Evolutionary conservation across 2,797 vertebrate genomes (phyloP).

Genomic region (Prionace glauca): DNA sequence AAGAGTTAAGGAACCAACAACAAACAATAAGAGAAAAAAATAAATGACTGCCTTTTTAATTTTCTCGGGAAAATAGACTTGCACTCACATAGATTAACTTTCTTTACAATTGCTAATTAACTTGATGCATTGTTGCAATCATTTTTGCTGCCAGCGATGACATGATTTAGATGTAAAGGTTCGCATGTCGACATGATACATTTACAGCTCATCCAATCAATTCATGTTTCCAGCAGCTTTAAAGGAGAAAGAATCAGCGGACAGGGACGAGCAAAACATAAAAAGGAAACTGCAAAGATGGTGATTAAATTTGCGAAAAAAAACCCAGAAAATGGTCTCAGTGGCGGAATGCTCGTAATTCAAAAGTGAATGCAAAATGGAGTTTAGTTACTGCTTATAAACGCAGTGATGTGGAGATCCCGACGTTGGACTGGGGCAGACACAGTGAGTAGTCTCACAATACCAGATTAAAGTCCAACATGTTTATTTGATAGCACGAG

Average conservation of each 20-base stretch:
- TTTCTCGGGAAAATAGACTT: neutral
- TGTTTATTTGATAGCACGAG: too few relatives aligned
- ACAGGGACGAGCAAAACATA: neutral
- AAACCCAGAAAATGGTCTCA: neutral
- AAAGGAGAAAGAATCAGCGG: neutral
- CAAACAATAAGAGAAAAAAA: neutral
- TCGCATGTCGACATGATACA: neutral
- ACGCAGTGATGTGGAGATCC: too few relatives aligned
- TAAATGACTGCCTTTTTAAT: neutral
- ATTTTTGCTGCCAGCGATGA: neutral
- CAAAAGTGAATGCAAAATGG: neutral
- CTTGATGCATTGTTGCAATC: neutral
- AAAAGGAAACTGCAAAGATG: neutral
- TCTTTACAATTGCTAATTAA: conserved; percentile 16
- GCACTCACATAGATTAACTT: neutral
- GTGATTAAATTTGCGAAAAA: neutral
- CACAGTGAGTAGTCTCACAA: too few relatives aligned
- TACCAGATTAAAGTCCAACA: too few relatives aligned
- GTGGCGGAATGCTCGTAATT: neutral
- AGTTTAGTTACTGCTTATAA: neutral
- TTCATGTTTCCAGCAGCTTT: neutral
- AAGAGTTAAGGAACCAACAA: neutral
- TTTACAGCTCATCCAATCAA: neutral
- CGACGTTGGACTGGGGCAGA: too few relatives aligned
- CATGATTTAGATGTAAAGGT: neutral